Evolutionary conservation across 2,113 vertebrate genomes (phyloP), one percentile per base, ranked within the genome.

Genomic region (Brachionichthys hirsutus): DNA sequence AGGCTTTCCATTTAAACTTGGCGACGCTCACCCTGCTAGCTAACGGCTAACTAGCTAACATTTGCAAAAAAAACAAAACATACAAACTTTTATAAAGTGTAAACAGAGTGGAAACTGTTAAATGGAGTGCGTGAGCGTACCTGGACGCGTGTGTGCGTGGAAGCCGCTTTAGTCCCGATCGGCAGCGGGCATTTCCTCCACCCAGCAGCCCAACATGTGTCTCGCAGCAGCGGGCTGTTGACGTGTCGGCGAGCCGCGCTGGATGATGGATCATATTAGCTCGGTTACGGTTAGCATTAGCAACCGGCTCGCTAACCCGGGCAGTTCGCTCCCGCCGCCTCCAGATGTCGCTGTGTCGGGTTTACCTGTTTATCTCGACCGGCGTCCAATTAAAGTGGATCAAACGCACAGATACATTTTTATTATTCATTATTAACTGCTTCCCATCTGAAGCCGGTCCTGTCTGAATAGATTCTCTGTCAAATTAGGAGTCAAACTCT

Each of bases 211-310:
- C 54, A 55, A 67, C 82, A 73, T 81, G 72, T 80, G 81, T 78
- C 13, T 17, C 5, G 53, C 45, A 15, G 58, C 58, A 7, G 48
- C 45, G 10, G 41, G 24, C 13, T 75, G 85, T 69, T 35, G 63
- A 84, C 81, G 85, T 85, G 84, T 87, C 80, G 76, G 54, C 53
- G 53, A 2, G 40, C 58, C 12, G 44, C 11, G 68, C 48, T 36
- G 19, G n/a, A 53, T n/a, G n/a, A n/a, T n/a, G n/a, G 36, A 38
- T 10, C 55, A 70, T 30, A 30, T 6, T 4, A 30, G 24, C 24
- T 30, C 4, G 8, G 64, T 65, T 43, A 30, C n/a, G n/a, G 59
- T 18, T 50, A 62, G 62, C 74, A 64, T 24, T 68, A 72, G 72
- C 74, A 55, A 30, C 58, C 78, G 74, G 74, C 50, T 57, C 41